These are phyloP conservation scores for Chaetorhynchus papuensis DNA, from an alignment of 2,113 vertebrate species.

Conservation along the genomic window DNA sequence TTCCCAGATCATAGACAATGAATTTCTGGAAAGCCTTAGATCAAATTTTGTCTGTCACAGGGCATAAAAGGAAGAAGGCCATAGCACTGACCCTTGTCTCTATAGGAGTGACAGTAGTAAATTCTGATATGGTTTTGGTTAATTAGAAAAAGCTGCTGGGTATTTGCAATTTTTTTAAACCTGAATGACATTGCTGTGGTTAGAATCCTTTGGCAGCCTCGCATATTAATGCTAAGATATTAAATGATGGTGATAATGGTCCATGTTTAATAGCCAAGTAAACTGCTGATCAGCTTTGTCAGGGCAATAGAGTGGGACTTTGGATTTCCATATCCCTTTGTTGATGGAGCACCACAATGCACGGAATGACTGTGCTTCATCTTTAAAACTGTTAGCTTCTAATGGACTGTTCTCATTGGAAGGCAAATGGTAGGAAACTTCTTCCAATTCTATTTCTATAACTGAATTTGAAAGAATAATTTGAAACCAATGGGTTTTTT, in stretches of 20 bases:
- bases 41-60: neutral
- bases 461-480: neutral
- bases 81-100: neutral
- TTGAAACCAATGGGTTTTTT: neutral
- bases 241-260: neutral
- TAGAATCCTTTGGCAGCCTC: neutral
- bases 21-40: neutral
- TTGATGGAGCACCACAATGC: neutral
- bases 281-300: neutral
- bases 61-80: neutral
- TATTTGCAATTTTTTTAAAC: neutral
- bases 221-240: neutral
- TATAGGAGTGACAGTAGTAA: neutral
- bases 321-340: neutral
- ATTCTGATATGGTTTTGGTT: neutral
- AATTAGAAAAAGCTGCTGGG: neutral
- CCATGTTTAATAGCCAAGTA: neutral
- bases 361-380: neutral
- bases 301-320: neutral
- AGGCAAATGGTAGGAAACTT: neutral
- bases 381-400: neutral
- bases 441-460: neutral
- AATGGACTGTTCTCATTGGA: neutral
- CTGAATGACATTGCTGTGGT: neutral
- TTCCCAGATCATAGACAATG: neutral